These are phyloP conservation scores for Myotis lucifugus DNA, from an alignment of 2,113 vertebrate genomes.

Conservation along the genomic window DNA sequence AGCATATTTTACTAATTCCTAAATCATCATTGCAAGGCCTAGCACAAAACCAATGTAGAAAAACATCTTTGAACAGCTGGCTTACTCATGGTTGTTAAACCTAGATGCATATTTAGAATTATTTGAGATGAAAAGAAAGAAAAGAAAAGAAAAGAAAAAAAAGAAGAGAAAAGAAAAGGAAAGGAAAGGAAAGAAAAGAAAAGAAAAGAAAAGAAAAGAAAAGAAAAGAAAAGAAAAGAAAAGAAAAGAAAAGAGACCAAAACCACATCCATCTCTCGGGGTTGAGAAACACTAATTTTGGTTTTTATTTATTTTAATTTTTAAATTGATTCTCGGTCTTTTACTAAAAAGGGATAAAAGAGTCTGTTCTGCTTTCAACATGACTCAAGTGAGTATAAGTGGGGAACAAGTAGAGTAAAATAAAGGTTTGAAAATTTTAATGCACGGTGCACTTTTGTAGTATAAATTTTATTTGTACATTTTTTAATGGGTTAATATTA, in stretches of 20 bases:
- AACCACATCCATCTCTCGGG: neutral
- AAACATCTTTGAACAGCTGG: neutral
- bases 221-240: neutral
- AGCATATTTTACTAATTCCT: neutral
- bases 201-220: neutral
- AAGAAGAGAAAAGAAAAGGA: neutral
- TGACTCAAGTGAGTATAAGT: neutral
- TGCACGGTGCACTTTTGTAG: neutral
- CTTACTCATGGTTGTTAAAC: neutral
- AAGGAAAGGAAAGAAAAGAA: neutral
- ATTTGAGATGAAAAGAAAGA: neutral
- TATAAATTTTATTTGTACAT: neutral
- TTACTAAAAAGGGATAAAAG: neutral
- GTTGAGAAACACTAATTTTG: neutral
- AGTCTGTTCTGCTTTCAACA: constrained; percentile 24
- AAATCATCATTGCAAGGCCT: neutral
- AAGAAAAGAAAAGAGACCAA: neutral
- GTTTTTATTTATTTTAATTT: neutral
- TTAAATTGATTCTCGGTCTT: neutral
- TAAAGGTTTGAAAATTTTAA: neutral
- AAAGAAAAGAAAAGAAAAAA: neutral
- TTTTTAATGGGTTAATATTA: neutral
- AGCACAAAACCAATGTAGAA: neutral
- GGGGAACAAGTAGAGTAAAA: neutral
- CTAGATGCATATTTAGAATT: neutral